These are phyloP conservation scores for Zaprionus obscuricornis DNA, from an alignment of 2,888 invertebrate genomes.

Conservation along the genomic window DNA sequence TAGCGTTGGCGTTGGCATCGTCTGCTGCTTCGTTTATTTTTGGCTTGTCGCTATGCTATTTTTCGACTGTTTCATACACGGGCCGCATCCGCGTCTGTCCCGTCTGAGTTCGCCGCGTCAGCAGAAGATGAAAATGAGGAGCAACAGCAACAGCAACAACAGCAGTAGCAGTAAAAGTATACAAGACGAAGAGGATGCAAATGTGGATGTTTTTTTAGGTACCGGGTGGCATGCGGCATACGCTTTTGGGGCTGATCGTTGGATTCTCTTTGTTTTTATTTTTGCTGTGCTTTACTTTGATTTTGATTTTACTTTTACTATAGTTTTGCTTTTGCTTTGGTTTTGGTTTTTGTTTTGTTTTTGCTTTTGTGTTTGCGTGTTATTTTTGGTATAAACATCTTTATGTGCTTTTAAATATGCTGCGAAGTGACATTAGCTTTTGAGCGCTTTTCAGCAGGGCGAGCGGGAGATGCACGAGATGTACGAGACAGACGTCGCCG, in stretches of 20 bases:
- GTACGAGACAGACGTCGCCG: slow-evolving; percentile 63
- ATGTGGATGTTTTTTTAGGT: too few relatives aligned
- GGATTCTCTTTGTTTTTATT: slow-evolving; percentile 23
- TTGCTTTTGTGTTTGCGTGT: slow-evolving; percentile 52
- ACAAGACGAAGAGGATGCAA: slow-evolving; percentile 2
- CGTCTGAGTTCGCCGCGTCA: slow-evolving; percentile 14
- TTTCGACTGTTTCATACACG: slow-evolving; percentile 65
- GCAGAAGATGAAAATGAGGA: neutral
- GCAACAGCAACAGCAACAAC: too few relatives aligned
- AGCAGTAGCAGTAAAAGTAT: too few relatives aligned
- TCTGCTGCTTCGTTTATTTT: slow-evolving; percentile 65
- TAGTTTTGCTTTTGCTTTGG: too few relatives aligned
- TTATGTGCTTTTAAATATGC: slow-evolving; percentile 79
- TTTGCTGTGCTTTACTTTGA: slow-evolving; percentile 5
- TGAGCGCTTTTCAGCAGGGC: slow-evolving; percentile 35
- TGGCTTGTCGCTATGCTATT: slow-evolving; percentile 70
- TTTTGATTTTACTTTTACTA: too few relatives aligned
- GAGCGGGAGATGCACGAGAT: neutral
- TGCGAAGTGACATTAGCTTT: slow-evolving; percentile 78
- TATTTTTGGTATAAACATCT: slow-evolving; percentile 77
- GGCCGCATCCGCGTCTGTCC: slow-evolving; percentile 45
- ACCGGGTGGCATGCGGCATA: too few relatives aligned
- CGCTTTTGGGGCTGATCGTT: neutral
- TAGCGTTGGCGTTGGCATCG: slow-evolving; percentile 31
- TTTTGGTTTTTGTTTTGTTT: too few relatives aligned